Evolutionary conservation across 2,113 vertebrate genomes (phyloP), one percentile per base, ranked within the genome.

Genomic region (Amia ocellicauda): DNA sequence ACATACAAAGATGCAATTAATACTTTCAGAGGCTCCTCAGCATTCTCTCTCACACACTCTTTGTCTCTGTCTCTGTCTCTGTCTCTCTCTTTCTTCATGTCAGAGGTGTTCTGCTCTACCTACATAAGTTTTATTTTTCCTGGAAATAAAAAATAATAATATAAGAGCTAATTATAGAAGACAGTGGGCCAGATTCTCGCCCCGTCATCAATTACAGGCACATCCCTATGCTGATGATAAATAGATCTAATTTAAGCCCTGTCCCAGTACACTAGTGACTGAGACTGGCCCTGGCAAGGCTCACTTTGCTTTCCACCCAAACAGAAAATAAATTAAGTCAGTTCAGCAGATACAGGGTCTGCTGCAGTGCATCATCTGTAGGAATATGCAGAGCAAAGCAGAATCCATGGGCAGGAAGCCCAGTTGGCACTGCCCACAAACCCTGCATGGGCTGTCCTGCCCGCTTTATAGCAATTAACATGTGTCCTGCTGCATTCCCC

Each of bases 211-310:
- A n/a, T n/a, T n/a, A n/a, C n/a, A n/a, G n/a, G n/a, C n/a, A n/a
- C n/a, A n/a, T 42, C 36, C 45, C 55, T 17, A 4, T 23, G 55
- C n/a, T 11, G 64, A 53, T 66, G 64, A 60, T 66, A 49, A 66
- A 53, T 60, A 43, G 57, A 66, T 60, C 47, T 60, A n/a, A 53
- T 43, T 60, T 60, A 42, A 43, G 52, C 31, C 40, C 64, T 7
- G 31, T 19, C 2, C 23, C 26, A 29, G 52, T 66, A 23, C 41
- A n/a, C 31, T 40, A 14, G 41, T 42, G 47, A 66, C 57, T 60
- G 57, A 60, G 20, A 60, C 24, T 26, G 49, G 57, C 17, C 17
- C 50, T 26, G 36, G n/a, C 23, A 41, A 49, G 61, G 14, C 17
- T 17, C 4, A 8, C 54, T 17, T 20, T 24, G 4, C 52, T 20